Conservation (phyloP, 2,797 vertebrate species). For the Alcedo quadribrachys region DNA sequence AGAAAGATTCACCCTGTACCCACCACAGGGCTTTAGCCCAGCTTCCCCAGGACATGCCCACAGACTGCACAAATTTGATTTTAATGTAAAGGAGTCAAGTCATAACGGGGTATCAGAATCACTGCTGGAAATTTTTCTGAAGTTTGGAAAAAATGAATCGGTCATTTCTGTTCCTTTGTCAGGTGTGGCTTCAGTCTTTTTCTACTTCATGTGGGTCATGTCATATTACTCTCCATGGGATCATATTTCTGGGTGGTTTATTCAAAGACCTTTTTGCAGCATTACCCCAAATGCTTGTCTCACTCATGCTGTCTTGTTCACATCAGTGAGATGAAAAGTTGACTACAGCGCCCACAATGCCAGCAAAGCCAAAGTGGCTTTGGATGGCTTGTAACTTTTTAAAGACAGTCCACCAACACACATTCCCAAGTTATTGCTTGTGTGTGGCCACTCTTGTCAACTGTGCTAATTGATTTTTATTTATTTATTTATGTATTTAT, state of each 20-base stretch:
- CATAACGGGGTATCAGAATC: too few species aligned
- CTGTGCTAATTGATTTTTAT: neutral
- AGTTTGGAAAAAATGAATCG: too few species aligned
- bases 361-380: neutral
- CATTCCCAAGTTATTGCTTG: neutral
- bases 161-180: too few species aligned
- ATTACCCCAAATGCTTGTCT: neutral
- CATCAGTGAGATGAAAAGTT: neutral
- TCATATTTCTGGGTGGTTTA: neutral
- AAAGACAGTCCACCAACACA: neutral
- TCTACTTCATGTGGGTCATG: too few species aligned
- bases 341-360: neutral
- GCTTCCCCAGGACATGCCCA: neutral
- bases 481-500: neutral
- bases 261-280: neutral
- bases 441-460: neutral
- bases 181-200: too few species aligned
- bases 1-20: neutral
- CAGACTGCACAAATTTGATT: neutral
- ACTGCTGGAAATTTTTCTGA: too few species aligned
- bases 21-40: accelerated
- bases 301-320: neutral
- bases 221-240: neutral
- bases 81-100: neutral
- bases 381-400: neutral